phyloP scores from a whole-genome alignment of 2,888 invertebrate genomes.

The Hipparchia sbordonii region DNA sequence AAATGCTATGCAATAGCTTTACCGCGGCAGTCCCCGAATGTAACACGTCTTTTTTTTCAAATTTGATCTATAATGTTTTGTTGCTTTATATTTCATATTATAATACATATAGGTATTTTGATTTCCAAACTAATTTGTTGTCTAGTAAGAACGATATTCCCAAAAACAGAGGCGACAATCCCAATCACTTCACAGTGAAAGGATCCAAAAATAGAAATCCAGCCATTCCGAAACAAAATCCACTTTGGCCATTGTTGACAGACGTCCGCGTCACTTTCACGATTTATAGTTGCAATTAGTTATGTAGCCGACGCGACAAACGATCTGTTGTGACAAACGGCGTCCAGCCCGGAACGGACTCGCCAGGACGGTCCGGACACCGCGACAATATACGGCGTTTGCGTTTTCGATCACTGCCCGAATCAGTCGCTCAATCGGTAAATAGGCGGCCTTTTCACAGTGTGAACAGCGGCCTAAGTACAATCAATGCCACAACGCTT shows the following conservation, averaged over 20 bases:
- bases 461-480: too few relatives aligned
- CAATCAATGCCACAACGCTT: too few relatives aligned
- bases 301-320: slow-evolving; percentile 72
- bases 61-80: too few relatives aligned
- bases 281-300: slow-evolving; percentile 77
- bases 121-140: too few relatives aligned
- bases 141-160: too few relatives aligned
- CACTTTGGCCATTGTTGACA: slow-evolving; percentile 39
- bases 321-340: slow-evolving; percentile 71
- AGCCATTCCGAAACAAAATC: slow-evolving; percentile 34
- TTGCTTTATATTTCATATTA: too few relatives aligned
- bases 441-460: slow-evolving; percentile 23
- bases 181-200: background rate
- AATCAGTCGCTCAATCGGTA: slow-evolving; percentile 53
- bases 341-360: slow-evolving; percentile 41
- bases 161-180: too few relatives aligned
- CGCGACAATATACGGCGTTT: slow-evolving; percentile 63
- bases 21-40: too few relatives aligned
- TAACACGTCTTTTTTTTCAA: too few relatives aligned
- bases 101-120: too few relatives aligned
- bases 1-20: too few relatives aligned
- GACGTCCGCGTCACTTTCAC: slow-evolving; percentile 53
- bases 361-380: slow-evolving; percentile 45
- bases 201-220: slow-evolving; percentile 27
- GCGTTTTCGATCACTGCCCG: slow-evolving; percentile 61